These are phyloP conservation scores for Aurelia aurita complex sp. Pacific DNA, from an alignment of 30 jellyfish, hydroid and myxozoan genomes.

Conservation along the genomic window DNA sequence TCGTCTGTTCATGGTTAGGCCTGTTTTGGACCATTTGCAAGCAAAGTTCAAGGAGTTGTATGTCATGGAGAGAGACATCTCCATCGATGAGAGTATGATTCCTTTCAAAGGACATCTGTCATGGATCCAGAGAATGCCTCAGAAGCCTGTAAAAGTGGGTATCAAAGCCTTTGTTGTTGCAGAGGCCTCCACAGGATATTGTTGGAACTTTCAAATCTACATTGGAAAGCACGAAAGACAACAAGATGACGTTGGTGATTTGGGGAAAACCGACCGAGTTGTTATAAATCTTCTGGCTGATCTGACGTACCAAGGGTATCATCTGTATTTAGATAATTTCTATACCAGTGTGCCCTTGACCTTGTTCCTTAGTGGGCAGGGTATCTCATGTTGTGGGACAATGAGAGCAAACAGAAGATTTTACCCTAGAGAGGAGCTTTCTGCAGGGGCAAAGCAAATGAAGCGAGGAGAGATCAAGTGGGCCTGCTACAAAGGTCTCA, in stretches of 20 bases:
- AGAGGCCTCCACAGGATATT: neutral
- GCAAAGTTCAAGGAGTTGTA: neutral
- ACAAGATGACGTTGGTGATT: neutral
- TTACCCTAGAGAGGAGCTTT: neutral
- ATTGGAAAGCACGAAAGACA: no score
- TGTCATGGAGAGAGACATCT: neutral
- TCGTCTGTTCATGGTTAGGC: slow-evolving; percentile 1
- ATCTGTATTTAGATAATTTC: neutral
- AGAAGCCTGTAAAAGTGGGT: neutral
- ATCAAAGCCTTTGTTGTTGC: neutral
- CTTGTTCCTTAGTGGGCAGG: neutral
- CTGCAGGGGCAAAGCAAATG: neutral
- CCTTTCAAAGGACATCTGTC: neutral
- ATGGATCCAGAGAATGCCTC: neutral
- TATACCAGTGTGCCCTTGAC: slow-evolving; percentile 2
- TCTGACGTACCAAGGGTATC: neutral
- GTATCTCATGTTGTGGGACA: neutral
- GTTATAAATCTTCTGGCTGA: neutral
- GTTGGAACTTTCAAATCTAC: neutral
- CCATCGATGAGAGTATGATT: slow-evolving; percentile 2
- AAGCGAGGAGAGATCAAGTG: neutral
- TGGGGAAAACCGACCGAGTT: neutral
- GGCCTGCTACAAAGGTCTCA: neutral
- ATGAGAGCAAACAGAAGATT: neutral
- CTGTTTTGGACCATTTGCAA: neutral